Base-by-base conservation (phyloP, 2,888 invertebrate species). In the Xanthorhoe spadicearia region DNA sequence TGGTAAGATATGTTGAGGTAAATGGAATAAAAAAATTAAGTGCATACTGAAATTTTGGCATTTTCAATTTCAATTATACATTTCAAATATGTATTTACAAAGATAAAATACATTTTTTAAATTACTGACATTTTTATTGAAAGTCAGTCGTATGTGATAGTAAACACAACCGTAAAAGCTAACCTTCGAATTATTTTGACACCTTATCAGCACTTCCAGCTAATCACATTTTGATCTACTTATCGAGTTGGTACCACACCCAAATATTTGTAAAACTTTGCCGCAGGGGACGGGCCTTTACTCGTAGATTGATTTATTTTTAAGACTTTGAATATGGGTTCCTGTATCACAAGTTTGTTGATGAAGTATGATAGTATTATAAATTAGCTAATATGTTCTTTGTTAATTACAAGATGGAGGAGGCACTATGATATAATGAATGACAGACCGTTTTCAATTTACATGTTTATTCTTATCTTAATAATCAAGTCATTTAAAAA, bases 141-240 rank as follows among this genome's bases (percentile, higher is more conserved):
- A 35, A 18, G 8, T 43, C 50, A 52, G 50, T 54, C 43, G 10
- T 32, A 49, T n/a, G 18, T 38, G 38, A 8, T 7, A 15, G 48
- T 15, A 48, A 17, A 48, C n/a, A 46, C 15, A 48, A 8, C 9
- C 28, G 49, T 61, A 61, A 54, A 61, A 50, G 49, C 35, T 66
- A 59, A 64, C 71, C 73, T 71, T 71, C 64, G 19, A 55, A 46
- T 52, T 55, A 64, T 71, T 68, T 73, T 67, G 71, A 67, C 71
- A 70, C 62, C 46, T 61, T 62, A 67, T 70, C 68, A 66, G 64
- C 69, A 68, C 61, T 56, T 64, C 54, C 52, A 63, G 68, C 59
- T 62, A 64, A 70, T 69, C 63, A 61, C 51, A 51, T 59, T 69
- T 62, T 64, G 67, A 71, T 69, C 66, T 66, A 55, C 38, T 23